Conservation (phyloP, 1,140 invertebrate species). For the Cheumatopsyche charites region DNA sequence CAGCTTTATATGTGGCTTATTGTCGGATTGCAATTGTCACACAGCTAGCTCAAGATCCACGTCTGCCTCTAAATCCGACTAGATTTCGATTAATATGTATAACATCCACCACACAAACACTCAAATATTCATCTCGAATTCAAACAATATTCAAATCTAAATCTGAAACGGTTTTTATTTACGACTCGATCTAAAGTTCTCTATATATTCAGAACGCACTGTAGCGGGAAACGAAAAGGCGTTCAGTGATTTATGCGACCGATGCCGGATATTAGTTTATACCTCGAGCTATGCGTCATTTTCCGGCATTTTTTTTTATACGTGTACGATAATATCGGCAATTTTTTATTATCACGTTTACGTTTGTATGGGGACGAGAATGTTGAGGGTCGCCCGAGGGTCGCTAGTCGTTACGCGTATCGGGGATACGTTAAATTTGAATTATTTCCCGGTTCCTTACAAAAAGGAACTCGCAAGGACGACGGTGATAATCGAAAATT, state of each 20-base stretch:
- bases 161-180: too few relatives aligned
- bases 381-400: neutral
- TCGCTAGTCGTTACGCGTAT: conserved; percentile 7
- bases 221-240: neutral
- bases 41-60: too few relatives aligned
- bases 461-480: neutral
- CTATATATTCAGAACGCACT: too few relatives aligned
- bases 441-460: neutral
- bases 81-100: too few relatives aligned
- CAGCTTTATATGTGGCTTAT: too few relatives aligned
- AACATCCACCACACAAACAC: too few relatives aligned
- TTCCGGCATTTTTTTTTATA: conserved; percentile 17
- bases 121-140: too few relatives aligned
- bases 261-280: conserved; percentile 30
- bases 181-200: too few relatives aligned
- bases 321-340: conserved; percentile 17
- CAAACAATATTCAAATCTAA: too few relatives aligned
- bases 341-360: conserved; percentile 3
- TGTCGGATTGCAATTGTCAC: too few relatives aligned
- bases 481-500: too few relatives aligned
- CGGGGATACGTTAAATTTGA: conserved; percentile 13
- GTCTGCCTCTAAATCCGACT: too few relatives aligned
- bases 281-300: conserved; percentile 25
- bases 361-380: conserved; percentile 1
- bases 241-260: conserved; percentile 13